Evolutionary conservation across 2,113 vertebrate species (phyloP), one percentile per base, ranked within the genome.

Genomic region (Corythornis cristatus): DNA sequence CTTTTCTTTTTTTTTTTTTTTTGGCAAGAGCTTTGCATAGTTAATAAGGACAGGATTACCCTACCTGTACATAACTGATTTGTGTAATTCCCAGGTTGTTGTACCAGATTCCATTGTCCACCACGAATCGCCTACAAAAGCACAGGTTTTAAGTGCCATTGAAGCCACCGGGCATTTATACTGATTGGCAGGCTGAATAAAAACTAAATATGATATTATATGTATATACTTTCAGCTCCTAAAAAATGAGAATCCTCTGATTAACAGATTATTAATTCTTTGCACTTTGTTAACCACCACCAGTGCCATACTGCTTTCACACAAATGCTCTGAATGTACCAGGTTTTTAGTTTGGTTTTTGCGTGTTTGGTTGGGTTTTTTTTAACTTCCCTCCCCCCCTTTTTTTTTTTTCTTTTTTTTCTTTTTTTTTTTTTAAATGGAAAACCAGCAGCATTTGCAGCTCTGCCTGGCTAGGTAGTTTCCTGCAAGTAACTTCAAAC

Each of bases 401-500:
- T 48, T 21, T 48, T 48, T 48, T 48, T 48, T 48, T 48, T 9
- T 17, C 22, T 21, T 25, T 51, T 23, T 51, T 51, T 51, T 26
- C 7, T 51, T 51, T 23, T 26, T 51, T 51, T 26, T 15, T 51
- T 51, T 51, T 6, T 45, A 7, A 45, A 7, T 26, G 50, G 23
- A 26, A 54, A 78, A 86, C 22, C 60, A 70, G 53, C 54, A 66
- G 93, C 74, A 72, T 94, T 96, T 95, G 97, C 95, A 81, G 76
- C 85, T 86, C 95, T 97, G 94, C 89, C 76, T 97, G 97, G 96
- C 92, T 93, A 95, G 88, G 90, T 93, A 86, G 95, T 96, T 98
- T 98, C 96, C 96, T 96, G 91, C 46, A 82, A 96, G 95, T 96
- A 96, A 96, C 97, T 97, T 97, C 95, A 96, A 96, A 97, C 72